phyloP scores from a whole-genome alignment of 1,140 invertebrate species.

The Caenorhabditis inopinata region DNA sequence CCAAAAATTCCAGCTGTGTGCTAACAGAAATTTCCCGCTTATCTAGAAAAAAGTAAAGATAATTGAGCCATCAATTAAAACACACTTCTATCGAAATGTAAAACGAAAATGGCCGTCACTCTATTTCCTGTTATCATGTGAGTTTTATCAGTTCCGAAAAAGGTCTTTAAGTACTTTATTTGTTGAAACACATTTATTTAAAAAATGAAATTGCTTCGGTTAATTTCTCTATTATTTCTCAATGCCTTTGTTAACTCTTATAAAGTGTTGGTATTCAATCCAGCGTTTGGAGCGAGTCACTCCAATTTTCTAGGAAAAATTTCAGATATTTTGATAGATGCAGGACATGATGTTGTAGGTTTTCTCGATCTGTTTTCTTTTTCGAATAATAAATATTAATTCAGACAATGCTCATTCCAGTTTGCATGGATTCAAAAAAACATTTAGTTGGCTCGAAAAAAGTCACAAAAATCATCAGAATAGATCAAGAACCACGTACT shows the following conservation, averaged over 20 bases:
- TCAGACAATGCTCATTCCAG: slow-evolving; percentile 5
- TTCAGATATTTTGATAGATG: slow-evolving; percentile 36
- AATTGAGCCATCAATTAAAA: too few species aligned
- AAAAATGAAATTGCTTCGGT: neutral
- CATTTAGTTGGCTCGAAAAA: neutral
- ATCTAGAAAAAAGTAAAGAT: too few species aligned
- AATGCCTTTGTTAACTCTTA: neutral
- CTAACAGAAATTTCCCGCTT: too few species aligned
- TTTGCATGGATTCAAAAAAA: neutral
- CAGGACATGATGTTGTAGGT: slow-evolving; percentile 36
- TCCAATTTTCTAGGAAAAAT: slow-evolving; percentile 37
- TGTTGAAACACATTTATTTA: too few species aligned
- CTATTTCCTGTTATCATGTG: too few species aligned
- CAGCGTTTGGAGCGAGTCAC: slow-evolving; percentile 27
- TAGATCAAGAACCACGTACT: neutral
- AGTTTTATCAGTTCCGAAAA: too few species aligned
- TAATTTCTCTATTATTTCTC: neutral
- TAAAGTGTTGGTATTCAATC: slow-evolving; percentile 39
- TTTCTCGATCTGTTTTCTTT: neutral
- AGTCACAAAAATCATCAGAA: neutral
- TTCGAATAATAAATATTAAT: neutral
- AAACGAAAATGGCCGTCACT: too few species aligned
- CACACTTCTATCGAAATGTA: too few species aligned
- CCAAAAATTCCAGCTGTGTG: too few species aligned
- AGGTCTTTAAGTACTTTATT: too few species aligned